Evolutionary conservation across 2,113 vertebrate genomes (phyloP).

Genomic region (Daboia siamensis): DNA sequence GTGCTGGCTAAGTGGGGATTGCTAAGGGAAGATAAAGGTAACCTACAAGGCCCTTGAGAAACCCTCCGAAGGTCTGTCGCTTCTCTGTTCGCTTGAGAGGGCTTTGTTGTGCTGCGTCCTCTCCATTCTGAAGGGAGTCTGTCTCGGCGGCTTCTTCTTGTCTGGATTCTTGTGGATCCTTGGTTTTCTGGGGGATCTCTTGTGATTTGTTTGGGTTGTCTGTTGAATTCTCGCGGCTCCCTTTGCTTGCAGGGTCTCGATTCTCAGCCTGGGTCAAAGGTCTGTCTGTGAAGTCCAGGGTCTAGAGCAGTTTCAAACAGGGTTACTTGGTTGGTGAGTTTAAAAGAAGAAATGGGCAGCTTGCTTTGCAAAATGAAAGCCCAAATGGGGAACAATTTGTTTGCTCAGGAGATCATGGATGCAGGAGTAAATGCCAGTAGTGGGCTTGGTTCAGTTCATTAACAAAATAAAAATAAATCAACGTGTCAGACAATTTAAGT

Average conservation of each 20-base stretch:
- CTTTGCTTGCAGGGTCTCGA: slow-evolving; percentile 61
- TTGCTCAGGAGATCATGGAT: neutral
- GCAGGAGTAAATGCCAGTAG: neutral
- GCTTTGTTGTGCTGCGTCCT: slow-evolving; percentile 59
- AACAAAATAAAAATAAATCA: neutral
- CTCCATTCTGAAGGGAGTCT: slow-evolving; percentile 64
- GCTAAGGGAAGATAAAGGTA: neutral
- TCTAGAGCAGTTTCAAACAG: slow-evolving; percentile 63
- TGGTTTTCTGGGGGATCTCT: slow-evolving; percentile 56
- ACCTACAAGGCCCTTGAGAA: slow-evolving; percentile 90
- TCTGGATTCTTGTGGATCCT: slow-evolving; percentile 44
- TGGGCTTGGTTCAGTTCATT: neutral
- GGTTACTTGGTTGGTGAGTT: slow-evolving; percentile 29
- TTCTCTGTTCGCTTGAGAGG: slow-evolving; percentile 81
- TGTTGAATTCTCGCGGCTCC: slow-evolving; percentile 68
- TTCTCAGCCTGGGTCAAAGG: slow-evolving; percentile 48
- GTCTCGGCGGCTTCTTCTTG: slow-evolving; percentile 28
- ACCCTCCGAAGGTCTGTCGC: slow-evolving; percentile 86
- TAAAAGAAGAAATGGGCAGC: neutral
- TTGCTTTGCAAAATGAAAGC: neutral
- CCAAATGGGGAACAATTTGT: neutral
- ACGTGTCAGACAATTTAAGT: neutral
- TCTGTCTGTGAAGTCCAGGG: slow-evolving; percentile 62
- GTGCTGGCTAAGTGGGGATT: accelerated
- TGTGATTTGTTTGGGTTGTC: slow-evolving; percentile 66